Conservation (phyloP, 2,113 vertebrate species). For the Cyprinodon variegatus region DNA sequence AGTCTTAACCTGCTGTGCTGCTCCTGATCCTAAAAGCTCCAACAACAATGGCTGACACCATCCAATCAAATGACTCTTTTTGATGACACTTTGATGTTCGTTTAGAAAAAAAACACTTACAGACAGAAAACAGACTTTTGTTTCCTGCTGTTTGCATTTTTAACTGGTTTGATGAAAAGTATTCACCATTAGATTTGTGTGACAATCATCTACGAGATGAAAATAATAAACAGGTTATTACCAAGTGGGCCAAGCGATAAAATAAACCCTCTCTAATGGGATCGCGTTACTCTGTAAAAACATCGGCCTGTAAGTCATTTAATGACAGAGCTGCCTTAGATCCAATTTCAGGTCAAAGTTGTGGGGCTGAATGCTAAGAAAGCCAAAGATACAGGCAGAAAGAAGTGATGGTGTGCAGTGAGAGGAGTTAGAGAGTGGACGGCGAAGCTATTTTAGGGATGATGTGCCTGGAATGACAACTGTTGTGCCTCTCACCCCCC, state of each 20-base stretch:
- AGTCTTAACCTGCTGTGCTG: no score
- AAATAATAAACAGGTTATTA: slow-evolving; percentile 18
- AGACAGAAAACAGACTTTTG: no score
- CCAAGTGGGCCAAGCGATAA: not conserved
- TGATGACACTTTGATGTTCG: no score
- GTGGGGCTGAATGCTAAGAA: slow-evolving; percentile 17
- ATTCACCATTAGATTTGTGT: not conserved
- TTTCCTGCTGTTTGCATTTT: no score
- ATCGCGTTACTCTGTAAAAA: slow-evolving; percentile 13
- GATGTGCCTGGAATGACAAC: slow-evolving; percentile 71
- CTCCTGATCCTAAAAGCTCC: no score
- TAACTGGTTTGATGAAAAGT: not conserved
- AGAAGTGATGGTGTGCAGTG: slow-evolving; percentile 9
- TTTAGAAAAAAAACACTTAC: no score
- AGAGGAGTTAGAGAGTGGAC: slow-evolving; percentile 33
- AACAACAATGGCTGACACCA: no score
- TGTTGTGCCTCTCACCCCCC: slow-evolving; percentile 48
- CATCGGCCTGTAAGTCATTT: not conserved
- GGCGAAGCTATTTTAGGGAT: slow-evolving; percentile 74
- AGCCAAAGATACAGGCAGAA: slow-evolving; percentile 24
- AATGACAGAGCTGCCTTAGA: slow-evolving; percentile 3
- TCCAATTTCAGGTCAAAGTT: slow-evolving; percentile 32
- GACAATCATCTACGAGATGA: not conserved
- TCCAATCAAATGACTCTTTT: no score
- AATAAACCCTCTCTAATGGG: slow-evolving; percentile 10